phyloP scores from a whole-genome alignment of 1,140 invertebrate genomes.

The Neotoxoptera formosana region DNA sequence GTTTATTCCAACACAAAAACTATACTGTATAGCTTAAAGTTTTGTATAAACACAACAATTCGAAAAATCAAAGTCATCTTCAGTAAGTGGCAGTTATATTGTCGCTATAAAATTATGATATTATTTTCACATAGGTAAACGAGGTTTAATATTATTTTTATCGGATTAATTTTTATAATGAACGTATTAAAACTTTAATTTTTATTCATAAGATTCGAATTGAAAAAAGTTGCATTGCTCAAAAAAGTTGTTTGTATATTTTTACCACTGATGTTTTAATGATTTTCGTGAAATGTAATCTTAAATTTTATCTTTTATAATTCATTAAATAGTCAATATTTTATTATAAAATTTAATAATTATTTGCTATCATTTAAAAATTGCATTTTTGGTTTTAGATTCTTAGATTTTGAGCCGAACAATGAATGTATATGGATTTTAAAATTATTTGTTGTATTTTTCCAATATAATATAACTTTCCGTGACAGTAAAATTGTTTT shows the following conservation, averaged over 20 bases:
- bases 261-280: background rate
- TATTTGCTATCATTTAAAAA: no score
- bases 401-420: no score
- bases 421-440: no score
- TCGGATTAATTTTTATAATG: background rate
- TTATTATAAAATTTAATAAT: background rate
- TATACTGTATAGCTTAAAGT: background rate
- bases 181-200: background rate
- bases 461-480: no score
- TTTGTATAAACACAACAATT: background rate
- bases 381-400: no score
- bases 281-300: background rate
- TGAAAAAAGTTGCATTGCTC: no score
- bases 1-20: background rate
- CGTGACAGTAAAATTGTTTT: no score
- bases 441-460: no score
- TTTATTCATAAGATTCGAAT: background rate
- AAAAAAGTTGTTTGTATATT: no score
- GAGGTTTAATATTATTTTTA: background rate
- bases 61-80: no score
- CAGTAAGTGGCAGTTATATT: background rate
- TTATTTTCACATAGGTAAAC: background rate
- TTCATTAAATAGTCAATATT: background rate
- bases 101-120: background rate
- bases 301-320: background rate